A percentile compares a stretch with the other conserved stretches of the same genome.
Conservation (phyloP, 2,888 invertebrate genomes). For the Boloria euphrosyne region DNA sequence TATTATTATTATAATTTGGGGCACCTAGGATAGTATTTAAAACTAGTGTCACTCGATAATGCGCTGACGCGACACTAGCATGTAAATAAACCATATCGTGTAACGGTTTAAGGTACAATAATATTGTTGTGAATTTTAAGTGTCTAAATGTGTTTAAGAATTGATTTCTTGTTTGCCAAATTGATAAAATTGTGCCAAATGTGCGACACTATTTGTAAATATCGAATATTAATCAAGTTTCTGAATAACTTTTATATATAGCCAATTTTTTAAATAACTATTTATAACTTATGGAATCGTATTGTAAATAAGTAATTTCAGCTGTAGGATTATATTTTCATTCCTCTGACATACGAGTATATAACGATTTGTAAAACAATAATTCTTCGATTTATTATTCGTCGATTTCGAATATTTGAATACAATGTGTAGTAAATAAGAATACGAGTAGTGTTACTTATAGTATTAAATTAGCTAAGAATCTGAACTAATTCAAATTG, state of each 20-base stretch:
- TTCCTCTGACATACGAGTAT: constrained; percentile 15
- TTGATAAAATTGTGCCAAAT: constrained; percentile 27
- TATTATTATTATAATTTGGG: neutral
- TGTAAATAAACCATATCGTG: constrained; percentile 45
- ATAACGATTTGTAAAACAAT: constrained; percentile 13
- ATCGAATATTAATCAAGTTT: constrained; percentile 24
- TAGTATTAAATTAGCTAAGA: constrained; percentile 20
- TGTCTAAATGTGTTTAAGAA: constrained; percentile 38
- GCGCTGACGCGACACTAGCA: constrained; percentile 24
- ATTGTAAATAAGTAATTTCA: constrained; percentile 34
- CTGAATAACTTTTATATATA: constrained; percentile 36
- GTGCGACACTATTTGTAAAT: constrained; percentile 33
- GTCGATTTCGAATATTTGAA: constrained; percentile 32
- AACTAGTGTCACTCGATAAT: constrained; percentile 1
- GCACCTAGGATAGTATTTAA: constrained; percentile 5
- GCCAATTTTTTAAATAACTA: constrained; percentile 33
- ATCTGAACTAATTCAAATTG: constrained; percentile 35
- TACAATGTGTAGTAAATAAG: constrained; percentile 23
- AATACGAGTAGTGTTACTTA: constrained; percentile 27
- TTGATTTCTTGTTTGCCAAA: constrained; percentile 31
- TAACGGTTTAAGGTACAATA: constrained; percentile 39
- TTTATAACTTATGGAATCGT: constrained; percentile 24
- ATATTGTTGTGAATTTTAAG: constrained; percentile 39
- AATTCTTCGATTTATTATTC: constrained; percentile 25
- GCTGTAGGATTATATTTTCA: constrained; percentile 23